Evolutionary conservation across 1,140 invertebrate genomes (phyloP).

Genomic region (Lysiphlebus fabarum): DNA sequence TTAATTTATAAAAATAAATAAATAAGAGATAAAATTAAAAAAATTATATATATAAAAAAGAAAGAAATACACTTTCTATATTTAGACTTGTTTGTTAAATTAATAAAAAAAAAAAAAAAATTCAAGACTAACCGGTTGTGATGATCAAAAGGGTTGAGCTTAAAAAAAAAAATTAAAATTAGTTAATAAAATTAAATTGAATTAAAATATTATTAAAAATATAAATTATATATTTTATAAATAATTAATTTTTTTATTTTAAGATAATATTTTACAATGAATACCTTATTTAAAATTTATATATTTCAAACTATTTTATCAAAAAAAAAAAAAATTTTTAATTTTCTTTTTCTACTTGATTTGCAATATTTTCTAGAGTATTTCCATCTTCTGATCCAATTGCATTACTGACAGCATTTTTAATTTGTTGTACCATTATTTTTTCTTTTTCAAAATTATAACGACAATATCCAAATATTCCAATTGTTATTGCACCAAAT

Average conservation of each 20-base stretch:
- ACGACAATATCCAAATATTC: conserved; percentile 58
- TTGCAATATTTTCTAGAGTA: no score
- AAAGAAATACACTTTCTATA: conserved; percentile 14
- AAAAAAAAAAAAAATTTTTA: no score
- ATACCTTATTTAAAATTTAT: no score
- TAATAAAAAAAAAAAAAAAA: conserved; percentile 10
- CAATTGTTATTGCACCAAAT: conserved; percentile 55
- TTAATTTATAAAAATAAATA: not conserved
- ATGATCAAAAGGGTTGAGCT: not conserved
- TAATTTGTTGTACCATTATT: not conserved
- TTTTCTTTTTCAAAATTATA: conserved; percentile 26
- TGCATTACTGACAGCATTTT: conserved; percentile 18
- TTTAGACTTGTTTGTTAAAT: conserved; percentile 12
- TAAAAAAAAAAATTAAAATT: not conserved
- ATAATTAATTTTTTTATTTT: no score
- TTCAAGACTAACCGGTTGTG: conserved; percentile 4
- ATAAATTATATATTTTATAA: not conserved
- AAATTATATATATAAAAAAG: not conserved
- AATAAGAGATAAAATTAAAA: not conserved
- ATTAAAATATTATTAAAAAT: not conserved
- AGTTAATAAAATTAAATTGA: not conserved
- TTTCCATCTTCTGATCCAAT: not conserved
- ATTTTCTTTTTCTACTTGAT: no score
- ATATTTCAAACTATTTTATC: no score
- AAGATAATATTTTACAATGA: no score